phyloP scores from a whole-genome alignment of 2,888 invertebrate species.

The Hydropsyche betteni region DNA sequence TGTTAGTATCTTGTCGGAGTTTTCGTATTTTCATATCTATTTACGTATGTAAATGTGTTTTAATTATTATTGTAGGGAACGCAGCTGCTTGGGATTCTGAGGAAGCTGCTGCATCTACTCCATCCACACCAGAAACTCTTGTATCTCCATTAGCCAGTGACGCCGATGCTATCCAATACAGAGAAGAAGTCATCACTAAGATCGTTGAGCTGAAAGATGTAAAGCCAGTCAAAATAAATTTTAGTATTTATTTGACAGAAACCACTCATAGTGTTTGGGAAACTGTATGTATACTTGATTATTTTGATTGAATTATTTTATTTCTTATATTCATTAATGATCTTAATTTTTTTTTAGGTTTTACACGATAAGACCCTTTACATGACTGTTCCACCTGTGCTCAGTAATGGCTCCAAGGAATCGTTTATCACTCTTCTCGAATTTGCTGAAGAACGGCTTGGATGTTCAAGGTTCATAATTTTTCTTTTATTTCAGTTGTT shows the following conservation, averaged over 20 bases:
- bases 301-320: not conserved
- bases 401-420: conserved; percentile 93
- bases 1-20: conserved; percentile 59
- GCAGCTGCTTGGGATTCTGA: conserved; percentile 46
- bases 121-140: conserved; percentile 45
- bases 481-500: not conserved
- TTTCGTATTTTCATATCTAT: not conserved
- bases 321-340: conserved; percentile 53
- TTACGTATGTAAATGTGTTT: not conserved
- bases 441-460: conserved; percentile 93
- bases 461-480: conserved; percentile 67
- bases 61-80: conserved; percentile 43
- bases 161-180: conserved; percentile 42
- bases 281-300: conserved; percentile 67
- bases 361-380: conserved; percentile 81
- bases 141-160: conserved; percentile 44
- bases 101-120: conserved; percentile 44
- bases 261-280: conserved; percentile 85
- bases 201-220: conserved; percentile 75
- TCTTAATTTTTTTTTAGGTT: conserved; percentile 59
- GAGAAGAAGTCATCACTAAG: conserved; percentile 63
- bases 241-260: conserved; percentile 81
- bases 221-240: conserved; percentile 73
- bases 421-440: conserved; percentile 93
- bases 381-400: conserved; percentile 86